phyloP scores from a whole-genome alignment of 2,888 invertebrate genomes.

The Cremastinae sp. region DNA sequence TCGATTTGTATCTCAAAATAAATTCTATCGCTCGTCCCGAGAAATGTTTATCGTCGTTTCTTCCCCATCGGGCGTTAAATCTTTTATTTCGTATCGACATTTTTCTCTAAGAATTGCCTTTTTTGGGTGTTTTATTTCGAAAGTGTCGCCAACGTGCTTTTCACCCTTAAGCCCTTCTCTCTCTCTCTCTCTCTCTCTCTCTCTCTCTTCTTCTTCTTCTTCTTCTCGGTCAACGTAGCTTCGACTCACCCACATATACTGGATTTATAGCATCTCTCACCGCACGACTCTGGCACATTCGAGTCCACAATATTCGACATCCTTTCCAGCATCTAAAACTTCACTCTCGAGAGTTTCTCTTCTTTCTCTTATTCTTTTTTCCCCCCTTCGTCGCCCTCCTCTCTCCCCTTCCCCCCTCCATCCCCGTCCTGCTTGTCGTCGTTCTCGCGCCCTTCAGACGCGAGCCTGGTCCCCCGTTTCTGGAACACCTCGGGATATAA shows the following conservation, averaged over 20 bases:
- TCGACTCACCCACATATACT: constrained; percentile 55
- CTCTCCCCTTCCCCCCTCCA: not conserved
- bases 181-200: constrained; percentile 21
- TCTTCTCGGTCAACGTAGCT: constrained; percentile 9
- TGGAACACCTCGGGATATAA: constrained; percentile 63
- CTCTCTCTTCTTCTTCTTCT: constrained; percentile 39
- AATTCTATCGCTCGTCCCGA: constrained; percentile 19
- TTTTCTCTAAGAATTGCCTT: constrained; percentile 43
- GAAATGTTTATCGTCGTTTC: constrained; percentile 9
- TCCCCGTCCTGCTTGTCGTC: too few relatives aligned
- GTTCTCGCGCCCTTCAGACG: constrained; percentile 12
- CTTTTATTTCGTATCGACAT: constrained; percentile 16
- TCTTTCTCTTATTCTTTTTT: too few relatives aligned
- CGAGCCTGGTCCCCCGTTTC: constrained; percentile 16
- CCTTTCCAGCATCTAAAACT: constrained; percentile 40
- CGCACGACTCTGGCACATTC: constrained; percentile 31
- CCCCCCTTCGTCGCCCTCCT: too few relatives aligned
- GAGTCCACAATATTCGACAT: constrained; percentile 42
- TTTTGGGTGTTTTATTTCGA: constrained; percentile 66
- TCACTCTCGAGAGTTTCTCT: constrained; percentile 16
- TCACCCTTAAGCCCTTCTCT: constrained; percentile 31
- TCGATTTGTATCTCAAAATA: too few relatives aligned
- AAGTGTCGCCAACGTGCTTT: constrained; percentile 68
- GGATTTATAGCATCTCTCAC: constrained; percentile 67
- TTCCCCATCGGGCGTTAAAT: not conserved